These are phyloP conservation scores for Cyaniris semiargus DNA, from an alignment of 2,888 invertebrate genomes.

Conservation along the genomic window DNA sequence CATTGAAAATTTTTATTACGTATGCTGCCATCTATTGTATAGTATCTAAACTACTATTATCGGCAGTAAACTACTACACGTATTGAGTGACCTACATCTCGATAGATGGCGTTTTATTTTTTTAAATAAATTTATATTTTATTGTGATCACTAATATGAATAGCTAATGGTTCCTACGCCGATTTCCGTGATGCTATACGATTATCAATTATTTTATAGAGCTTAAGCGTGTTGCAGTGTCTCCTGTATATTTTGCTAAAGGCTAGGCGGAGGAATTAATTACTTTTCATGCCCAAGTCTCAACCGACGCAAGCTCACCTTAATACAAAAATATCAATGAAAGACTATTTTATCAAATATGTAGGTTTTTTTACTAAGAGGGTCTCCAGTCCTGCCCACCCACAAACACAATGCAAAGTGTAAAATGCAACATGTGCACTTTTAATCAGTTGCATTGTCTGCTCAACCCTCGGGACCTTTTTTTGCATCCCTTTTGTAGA, in stretches of 20 bases:
- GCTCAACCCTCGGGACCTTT: slow-evolving; percentile 7
- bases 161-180: background rate
- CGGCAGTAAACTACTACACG: background rate
- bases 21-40: background rate
- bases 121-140: background rate
- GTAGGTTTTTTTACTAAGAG: background rate
- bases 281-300: no score
- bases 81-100: background rate
- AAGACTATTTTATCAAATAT: no score
- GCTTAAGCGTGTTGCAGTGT: background rate
- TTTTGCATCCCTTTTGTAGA: slow-evolving; percentile 14
- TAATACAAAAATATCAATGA: no score
- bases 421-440: slow-evolving; percentile 1
- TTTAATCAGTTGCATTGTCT: slow-evolving; percentile 23
- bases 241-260: no score
- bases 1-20: no score
- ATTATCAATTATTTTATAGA: background rate
- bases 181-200: no score
- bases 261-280: no score
- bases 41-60: background rate
- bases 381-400: background rate
- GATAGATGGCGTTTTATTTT: background rate
- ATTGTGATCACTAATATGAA: background rate
- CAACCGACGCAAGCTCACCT: no score
- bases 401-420: background rate